Percentiles rank a stretch among this genome's conserved stretches.
phyloP scores from a whole-genome alignment of 2,113 vertebrate genomes.

The Phalacrocorax pelagicus region DNA sequence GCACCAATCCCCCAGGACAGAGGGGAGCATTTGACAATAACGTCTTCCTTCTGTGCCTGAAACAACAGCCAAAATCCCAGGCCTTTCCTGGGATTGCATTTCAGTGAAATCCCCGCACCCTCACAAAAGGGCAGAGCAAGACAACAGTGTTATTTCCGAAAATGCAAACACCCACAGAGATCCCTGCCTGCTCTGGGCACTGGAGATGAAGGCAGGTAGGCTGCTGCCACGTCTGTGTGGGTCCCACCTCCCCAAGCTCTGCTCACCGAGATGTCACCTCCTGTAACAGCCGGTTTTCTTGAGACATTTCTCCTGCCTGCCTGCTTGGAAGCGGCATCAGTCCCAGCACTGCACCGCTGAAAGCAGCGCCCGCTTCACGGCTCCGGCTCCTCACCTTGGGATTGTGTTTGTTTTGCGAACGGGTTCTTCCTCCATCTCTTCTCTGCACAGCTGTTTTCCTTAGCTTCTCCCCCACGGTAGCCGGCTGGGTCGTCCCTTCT shows the following conservation, averaged over 20 bases:
- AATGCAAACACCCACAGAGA: not conserved
- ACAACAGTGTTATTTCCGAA: not conserved
- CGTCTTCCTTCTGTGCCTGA: not conserved
- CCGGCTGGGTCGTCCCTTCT: not conserved
- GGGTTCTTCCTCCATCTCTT: not conserved
- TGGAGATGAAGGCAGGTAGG: not conserved
- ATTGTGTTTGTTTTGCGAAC: accelerated
- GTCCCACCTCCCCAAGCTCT: not conserved
- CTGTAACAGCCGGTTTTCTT: not conserved
- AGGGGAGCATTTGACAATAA: not conserved
- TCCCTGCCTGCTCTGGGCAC: not conserved
- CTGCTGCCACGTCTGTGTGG: not conserved
- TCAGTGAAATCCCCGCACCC: not conserved
- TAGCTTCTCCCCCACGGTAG: not conserved
- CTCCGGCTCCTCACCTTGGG: accelerated
- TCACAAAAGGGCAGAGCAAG: not conserved
- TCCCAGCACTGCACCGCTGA: accelerated
- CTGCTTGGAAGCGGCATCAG: not conserved
- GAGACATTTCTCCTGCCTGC: not conserved
- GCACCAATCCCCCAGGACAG: not conserved
- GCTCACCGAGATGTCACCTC: not conserved
- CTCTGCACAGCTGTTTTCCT: not conserved
- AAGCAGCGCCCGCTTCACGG: accelerated
- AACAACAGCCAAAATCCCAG: not conserved
- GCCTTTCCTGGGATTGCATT: not conserved